A percentile compares a stretch with the other conserved stretches of the same genome.
phyloP scores from a whole-genome alignment of 2,888 invertebrate species.

The Sacculina carcini region DNA sequence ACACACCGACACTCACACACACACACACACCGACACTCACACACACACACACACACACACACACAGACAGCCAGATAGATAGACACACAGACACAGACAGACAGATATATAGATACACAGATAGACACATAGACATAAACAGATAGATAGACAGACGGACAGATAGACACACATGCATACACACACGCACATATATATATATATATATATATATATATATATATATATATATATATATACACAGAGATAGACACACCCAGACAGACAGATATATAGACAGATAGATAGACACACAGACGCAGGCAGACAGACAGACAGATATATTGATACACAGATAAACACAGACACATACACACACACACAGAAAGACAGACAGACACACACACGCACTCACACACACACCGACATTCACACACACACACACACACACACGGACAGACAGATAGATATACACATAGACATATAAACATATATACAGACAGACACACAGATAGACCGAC shows the following conservation, averaged over 20 bases:
- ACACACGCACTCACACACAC: neutral
- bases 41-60: too few species aligned
- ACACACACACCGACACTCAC: too few species aligned
- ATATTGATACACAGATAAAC: neutral
- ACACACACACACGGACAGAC: neutral
- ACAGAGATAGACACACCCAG: neutral
- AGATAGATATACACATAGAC: neutral
- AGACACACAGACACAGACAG: too few species aligned
- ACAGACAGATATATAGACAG: neutral
- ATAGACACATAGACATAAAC: too few species aligned
- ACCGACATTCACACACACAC: neutral
- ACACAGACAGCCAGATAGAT: too few species aligned
- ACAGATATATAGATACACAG: too few species aligned
- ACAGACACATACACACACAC: too few species aligned
- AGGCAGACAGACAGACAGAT: neutral
- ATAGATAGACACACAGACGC: neutral
- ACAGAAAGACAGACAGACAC: too few species aligned
- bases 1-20: too few species aligned
- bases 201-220: constrained; percentile 4
- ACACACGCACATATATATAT: neutral
- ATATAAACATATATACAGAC: neutral
- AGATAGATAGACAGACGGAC: neutral
- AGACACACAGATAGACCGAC: too few species aligned
- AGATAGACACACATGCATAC: neutral
- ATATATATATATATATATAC: constrained; percentile 3